Conservation (phyloP, 2,888 invertebrate genomes). For the Fissipunctia ypsillon region DNA sequence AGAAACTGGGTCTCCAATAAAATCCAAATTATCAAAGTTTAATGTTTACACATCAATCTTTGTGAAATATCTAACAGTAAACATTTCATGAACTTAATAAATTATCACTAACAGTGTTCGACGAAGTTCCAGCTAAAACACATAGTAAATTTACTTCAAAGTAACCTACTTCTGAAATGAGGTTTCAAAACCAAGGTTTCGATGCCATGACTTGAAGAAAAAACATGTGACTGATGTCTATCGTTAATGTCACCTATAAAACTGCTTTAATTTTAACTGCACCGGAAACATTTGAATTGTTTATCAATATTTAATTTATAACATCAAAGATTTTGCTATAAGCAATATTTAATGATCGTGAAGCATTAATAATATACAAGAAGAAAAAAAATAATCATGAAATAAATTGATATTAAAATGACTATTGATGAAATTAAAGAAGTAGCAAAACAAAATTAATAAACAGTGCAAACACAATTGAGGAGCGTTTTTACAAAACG, state of each 20-base stretch:
- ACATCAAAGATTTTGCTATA: constrained; percentile 35
- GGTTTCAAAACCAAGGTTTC: constrained; percentile 79
- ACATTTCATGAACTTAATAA: constrained; percentile 80
- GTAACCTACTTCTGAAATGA: constrained; percentile 79
- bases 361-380: constrained; percentile 10
- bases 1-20: constrained; percentile 42
- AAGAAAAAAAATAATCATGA: neutral
- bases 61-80: constrained; percentile 71
- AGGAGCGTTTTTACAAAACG: too few relatives aligned
- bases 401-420: neutral
- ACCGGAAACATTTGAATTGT: constrained; percentile 65
- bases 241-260: constrained; percentile 75
- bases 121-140: constrained; percentile 67
- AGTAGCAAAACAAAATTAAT: neutral
- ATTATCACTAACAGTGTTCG: constrained; percentile 71
- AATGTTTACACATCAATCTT: constrained; percentile 69
- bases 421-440: neutral
- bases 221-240: constrained; percentile 69
- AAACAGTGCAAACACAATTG: too few relatives aligned
- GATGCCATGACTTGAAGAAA: constrained; percentile 61
- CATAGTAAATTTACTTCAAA: constrained; percentile 81
- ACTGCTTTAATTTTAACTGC: constrained; percentile 62
- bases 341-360: constrained; percentile 12
- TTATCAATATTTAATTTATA: constrained; percentile 63
- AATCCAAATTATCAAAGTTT: constrained; percentile 61